phyloP scores from a whole-genome alignment of 2,888 invertebrate genomes.

The Lycophotia porphyrea region DNA sequence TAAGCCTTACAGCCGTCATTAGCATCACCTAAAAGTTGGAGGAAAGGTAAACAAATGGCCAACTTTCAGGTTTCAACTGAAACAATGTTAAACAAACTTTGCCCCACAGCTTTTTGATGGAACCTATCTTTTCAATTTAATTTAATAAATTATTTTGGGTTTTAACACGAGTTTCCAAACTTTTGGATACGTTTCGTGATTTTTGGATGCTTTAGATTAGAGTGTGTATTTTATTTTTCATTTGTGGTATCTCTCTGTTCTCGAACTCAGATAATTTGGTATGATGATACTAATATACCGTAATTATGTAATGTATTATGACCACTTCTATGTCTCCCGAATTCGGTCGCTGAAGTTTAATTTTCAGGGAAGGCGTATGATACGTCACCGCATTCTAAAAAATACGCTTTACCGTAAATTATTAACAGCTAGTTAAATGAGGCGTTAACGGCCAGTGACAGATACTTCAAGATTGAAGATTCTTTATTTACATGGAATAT shows the following conservation, averaged over 20 bases:
- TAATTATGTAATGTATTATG: no score
- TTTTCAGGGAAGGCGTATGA: no score
- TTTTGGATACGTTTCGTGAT: slow-evolving; percentile 44
- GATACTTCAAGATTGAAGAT: not conserved
- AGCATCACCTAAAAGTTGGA: slow-evolving; percentile 63
- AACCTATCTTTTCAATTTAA: slow-evolving; percentile 62
- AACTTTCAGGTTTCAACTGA: slow-evolving; percentile 63
- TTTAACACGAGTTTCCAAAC: slow-evolving; percentile 46
- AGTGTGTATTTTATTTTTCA: slow-evolving; percentile 21
- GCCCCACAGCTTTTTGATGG: slow-evolving; percentile 55
- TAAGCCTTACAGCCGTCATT: slow-evolving; percentile 61
- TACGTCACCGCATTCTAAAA: no score
- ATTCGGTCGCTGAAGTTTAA: not conserved
- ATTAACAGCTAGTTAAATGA: not conserved
- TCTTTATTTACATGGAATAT: not conserved
- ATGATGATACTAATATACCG: not conserved
- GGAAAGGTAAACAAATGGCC: slow-evolving; percentile 60
- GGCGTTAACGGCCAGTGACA: not conserved
- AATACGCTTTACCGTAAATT: not conserved
- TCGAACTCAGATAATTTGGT: not conserved
- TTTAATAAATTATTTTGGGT: slow-evolving; percentile 58
- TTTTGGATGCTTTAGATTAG: slow-evolving; percentile 7
- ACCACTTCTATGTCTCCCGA: no score
- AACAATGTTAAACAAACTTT: slow-evolving; percentile 57
- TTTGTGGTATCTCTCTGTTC: slow-evolving; percentile 3